Percentiles rank a stretch among this genome's conserved stretches.
Conservation (phyloP, 1,140 invertebrate species). For the Conopomorpha cramerella region DNA sequence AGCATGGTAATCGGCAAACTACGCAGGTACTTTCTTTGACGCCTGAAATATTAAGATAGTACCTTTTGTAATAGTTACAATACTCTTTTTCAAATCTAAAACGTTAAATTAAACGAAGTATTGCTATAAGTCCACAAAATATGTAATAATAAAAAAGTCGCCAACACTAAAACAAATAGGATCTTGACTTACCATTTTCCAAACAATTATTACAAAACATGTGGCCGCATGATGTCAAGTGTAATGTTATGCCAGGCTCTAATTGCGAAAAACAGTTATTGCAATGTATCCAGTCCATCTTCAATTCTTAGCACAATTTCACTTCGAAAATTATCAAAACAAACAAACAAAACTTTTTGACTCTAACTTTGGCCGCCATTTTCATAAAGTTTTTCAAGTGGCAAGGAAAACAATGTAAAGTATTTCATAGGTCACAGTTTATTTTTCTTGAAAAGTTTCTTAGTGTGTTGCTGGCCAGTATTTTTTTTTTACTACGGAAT, state of each 20-base stretch:
- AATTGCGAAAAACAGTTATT: conserved; percentile 53
- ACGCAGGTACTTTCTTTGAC: conserved; percentile 42
- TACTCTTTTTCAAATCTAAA: too few species aligned
- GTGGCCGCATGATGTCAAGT: conserved; percentile 56
- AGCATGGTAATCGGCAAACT: conserved; percentile 43
- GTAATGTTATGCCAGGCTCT: conserved; percentile 39
- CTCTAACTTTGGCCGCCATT: too few species aligned
- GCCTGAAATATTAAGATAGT: conserved; percentile 6
- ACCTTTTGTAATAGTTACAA: background rate
- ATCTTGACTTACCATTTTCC: conserved; percentile 27
- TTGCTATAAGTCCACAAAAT: too few species aligned
- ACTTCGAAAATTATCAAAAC: background rate
- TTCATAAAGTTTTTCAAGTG: too few species aligned
- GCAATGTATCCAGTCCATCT: conserved; percentile 61
- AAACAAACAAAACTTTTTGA: background rate
- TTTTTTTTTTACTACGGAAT: too few species aligned
- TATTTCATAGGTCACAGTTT: too few species aligned
- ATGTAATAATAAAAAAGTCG: background rate
- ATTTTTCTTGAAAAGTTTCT: too few species aligned
- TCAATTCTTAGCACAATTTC: conserved; percentile 3
- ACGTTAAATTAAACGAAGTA: too few species aligned
- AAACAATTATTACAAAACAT: conserved; percentile 56
- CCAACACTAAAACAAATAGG: conserved; percentile 6
- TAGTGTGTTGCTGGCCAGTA: too few species aligned
- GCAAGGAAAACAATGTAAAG: too few species aligned